phyloP scores from a whole-genome alignment of 2,113 vertebrate genomes.

The Podiceps cristatus region DNA sequence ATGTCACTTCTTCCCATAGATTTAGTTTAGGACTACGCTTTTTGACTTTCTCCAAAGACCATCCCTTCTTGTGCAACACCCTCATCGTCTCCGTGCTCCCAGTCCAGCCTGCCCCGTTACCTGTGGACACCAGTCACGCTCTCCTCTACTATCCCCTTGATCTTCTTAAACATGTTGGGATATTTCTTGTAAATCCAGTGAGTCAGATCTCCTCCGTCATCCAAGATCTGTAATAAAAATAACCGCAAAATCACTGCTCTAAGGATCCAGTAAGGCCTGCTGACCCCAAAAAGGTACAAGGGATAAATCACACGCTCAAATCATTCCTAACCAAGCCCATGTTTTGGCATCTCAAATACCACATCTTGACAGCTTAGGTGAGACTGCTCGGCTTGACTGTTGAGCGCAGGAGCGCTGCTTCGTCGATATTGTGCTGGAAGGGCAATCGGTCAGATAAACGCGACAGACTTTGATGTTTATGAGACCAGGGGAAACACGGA shows the following conservation, averaged over 20 bases:
- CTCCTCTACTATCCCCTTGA: conserved; percentile 99
- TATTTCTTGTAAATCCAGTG: conserved; percentile 99
- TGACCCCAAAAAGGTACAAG: not conserved
- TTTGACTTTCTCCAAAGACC: not conserved
- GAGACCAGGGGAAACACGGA: not conserved
- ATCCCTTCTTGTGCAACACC: not conserved
- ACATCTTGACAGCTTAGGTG: not conserved
- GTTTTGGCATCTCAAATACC: not conserved
- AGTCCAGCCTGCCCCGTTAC: conserved; percentile 58
- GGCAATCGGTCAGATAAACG: not conserved
- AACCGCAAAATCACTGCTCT: not conserved
- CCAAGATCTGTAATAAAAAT: conserved; percentile 85
- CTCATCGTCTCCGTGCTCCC: accelerated
- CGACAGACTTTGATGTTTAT: accelerated
- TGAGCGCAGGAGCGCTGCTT: not conserved
- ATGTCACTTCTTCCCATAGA: not conserved
- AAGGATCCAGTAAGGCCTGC: not conserved
- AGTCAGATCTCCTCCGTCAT: conserved; percentile 96
- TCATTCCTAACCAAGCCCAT: not conserved
- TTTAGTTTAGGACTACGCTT: accelerated
- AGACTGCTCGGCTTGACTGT: not conserved
- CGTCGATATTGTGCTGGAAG: accelerated
- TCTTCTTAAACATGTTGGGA: conserved; percentile 99
- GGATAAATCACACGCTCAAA: not conserved
- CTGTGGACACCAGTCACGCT: conserved; percentile 98